Base-by-base conservation (phyloP, 1,140 invertebrate species). In the Lucilia cuprina region DNA sequence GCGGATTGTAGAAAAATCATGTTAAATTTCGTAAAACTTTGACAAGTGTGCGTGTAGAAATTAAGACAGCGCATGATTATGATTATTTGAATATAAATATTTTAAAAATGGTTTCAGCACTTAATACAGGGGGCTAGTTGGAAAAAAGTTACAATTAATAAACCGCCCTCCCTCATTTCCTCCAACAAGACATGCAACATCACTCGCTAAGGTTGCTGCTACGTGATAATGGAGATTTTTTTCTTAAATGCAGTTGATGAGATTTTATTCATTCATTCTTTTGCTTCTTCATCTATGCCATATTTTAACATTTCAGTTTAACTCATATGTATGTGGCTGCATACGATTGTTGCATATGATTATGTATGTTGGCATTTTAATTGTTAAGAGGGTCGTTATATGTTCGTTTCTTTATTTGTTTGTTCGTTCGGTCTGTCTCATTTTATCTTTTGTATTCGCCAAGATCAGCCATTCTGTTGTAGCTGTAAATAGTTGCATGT, bases 41-140 rank as follows among this genome's bases (percentile, higher is more conserved):
- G 65, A 70, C 65, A 70, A 70, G 65, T 21, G 21, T 25, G 65
- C 65, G 65, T 70, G 65, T 70, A 12, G 19, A 70, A n/a, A 60
- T 60, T 60, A 60, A 60, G 14, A 60, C 55, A 78, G 75, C 75
- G 75, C 75, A 78, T 78, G 75, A 78, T 78, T 78, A 47, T 17
- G 55, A 17, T 60, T 60, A 50, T 50, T 12, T 50, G 25, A 30
- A 30, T 30, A 30, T 30, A 30, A 30, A 30, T 30, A 41, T 41
- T 41, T 41, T 41, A 41, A 41, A 41, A 41, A 41, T 41, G 41
- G 41, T 41, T 41, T 41, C 41, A 41, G 41, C 41, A 41, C 41
- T 41, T 41, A 41, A 41, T 41, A 41, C 0, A 5, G 5, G 41
- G 10, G 41, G 10, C 41, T 41, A 41, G 41, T 7, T 41, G 41